Conservation (phyloP, 2,888 invertebrate species). For the Phaonia tiefii region DNA sequence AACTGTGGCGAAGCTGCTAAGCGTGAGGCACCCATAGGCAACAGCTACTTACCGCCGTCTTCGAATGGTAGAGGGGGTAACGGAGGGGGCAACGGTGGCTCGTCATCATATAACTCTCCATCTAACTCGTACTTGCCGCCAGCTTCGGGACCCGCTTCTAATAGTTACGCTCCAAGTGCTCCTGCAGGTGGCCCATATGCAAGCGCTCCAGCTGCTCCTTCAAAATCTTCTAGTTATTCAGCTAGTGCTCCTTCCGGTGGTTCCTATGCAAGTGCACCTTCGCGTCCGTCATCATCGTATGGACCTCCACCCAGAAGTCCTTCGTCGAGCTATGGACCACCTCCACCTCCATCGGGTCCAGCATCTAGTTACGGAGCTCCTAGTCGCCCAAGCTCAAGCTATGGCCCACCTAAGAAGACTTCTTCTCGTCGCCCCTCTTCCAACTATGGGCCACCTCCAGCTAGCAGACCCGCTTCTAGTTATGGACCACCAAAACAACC, state of each 20-base stretch:
- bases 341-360: conserved; percentile 74
- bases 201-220: conserved; percentile 43
- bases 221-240: conserved; percentile 80
- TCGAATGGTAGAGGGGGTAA: conserved; percentile 73
- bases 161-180: conserved; percentile 76
- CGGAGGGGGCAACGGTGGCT: conserved; percentile 70
- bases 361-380: conserved; percentile 75
- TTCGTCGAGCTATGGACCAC: conserved; percentile 70
- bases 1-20: conserved; percentile 74
- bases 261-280: conserved; percentile 69
- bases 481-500: conserved; percentile 78
- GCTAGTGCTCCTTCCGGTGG: conserved; percentile 72
- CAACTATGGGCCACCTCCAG: conserved; percentile 70
- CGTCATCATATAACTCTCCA: conserved; percentile 79
- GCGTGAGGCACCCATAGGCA: conserved; percentile 79
- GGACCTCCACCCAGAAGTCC: conserved; percentile 76
- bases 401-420: conserved; percentile 75
- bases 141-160: conserved; percentile 78
- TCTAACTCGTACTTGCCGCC: conserved; percentile 83
- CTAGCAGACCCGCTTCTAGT: conserved; percentile 76
- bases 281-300: conserved; percentile 77
- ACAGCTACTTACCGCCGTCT: conserved; percentile 78
- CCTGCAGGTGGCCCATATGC: conserved; percentile 68
- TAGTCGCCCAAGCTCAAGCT: conserved; percentile 62
- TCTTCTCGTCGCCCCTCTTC: conserved; percentile 76